Evolutionary conservation across 2,113 vertebrate genomes (phyloP).

Genomic region (Rhinichthys klamathensis): DNA sequence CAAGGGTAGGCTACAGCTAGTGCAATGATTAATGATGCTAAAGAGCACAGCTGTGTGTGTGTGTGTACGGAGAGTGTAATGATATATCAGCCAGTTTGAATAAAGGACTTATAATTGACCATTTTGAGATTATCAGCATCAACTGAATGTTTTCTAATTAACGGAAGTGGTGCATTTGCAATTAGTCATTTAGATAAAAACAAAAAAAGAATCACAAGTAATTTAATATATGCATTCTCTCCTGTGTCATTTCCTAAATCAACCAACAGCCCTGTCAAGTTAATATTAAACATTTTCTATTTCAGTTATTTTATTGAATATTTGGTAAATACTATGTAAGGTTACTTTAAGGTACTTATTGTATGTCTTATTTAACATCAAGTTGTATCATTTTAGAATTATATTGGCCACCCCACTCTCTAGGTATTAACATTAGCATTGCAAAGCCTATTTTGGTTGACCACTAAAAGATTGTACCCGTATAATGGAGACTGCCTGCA

Average conservation of each 20-base stretch:
- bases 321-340: neutral
- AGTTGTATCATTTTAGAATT: neutral
- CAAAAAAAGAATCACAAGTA: no score
- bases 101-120: neutral
- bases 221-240: neutral
- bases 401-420: neutral
- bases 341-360: neutral
- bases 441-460: neutral
- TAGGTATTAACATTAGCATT: neutral
- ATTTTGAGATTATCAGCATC: neutral
- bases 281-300: neutral
- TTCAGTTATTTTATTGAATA: neutral
- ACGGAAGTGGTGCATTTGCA: neutral
- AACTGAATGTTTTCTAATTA: neutral
- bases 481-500: neutral
- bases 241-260: neutral
- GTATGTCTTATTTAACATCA: neutral
- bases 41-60: conserved; percentile 8
- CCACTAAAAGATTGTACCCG: neutral
- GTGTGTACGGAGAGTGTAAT: neutral
- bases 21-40: neutral
- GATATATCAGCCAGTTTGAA: neutral
- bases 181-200: neutral
- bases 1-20: neutral
- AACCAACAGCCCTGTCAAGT: neutral